Conservation (phyloP, 2,888 invertebrate genomes). For the Mimumesa dahlbomi region DNA sequence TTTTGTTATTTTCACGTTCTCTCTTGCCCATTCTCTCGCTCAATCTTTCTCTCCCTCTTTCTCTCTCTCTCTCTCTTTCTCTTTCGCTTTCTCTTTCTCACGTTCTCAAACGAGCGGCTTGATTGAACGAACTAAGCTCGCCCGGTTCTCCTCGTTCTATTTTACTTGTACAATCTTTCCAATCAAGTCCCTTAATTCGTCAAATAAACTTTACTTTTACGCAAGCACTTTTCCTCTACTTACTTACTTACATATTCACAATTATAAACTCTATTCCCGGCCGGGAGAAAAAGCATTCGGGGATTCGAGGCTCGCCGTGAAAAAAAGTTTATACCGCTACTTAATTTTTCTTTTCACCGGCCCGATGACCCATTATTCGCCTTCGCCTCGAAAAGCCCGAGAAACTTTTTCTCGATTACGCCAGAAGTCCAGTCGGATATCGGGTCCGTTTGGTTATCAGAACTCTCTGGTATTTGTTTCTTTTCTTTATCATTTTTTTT, state of each 20-base stretch:
- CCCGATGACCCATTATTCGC: slow-evolving; percentile 15
- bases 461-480: background rate
- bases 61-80: background rate
- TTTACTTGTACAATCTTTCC: slow-evolving; percentile 26
- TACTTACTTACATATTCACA: slow-evolving; percentile 63
- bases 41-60: background rate
- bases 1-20: background rate
- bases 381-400: background rate
- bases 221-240: slow-evolving; percentile 10
- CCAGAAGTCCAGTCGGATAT: slow-evolving; percentile 4
- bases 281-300: slow-evolving; percentile 7
- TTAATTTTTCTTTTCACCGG: slow-evolving; percentile 19
- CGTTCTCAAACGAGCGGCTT: slow-evolving; percentile 10
- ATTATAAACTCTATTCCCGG: slow-evolving; percentile 42
- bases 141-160: slow-evolving; percentile 2
- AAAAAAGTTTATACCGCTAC: slow-evolving; percentile 11
- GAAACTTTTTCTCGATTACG: slow-evolving; percentile 7
- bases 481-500: background rate
- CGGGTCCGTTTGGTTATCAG: background rate
- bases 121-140: slow-evolving; percentile 35
- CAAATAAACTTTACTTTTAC: slow-evolving; percentile 36
- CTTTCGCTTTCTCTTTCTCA: background rate
- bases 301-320: slow-evolving; percentile 11
- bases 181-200: slow-evolving; percentile 48
- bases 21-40: background rate